Percentiles rank a stretch among this genome's conserved stretches.
These are phyloP conservation scores for Mystacornis crossleyi DNA, from an alignment of 2,113 vertebrate species.

Conservation along the genomic window DNA sequence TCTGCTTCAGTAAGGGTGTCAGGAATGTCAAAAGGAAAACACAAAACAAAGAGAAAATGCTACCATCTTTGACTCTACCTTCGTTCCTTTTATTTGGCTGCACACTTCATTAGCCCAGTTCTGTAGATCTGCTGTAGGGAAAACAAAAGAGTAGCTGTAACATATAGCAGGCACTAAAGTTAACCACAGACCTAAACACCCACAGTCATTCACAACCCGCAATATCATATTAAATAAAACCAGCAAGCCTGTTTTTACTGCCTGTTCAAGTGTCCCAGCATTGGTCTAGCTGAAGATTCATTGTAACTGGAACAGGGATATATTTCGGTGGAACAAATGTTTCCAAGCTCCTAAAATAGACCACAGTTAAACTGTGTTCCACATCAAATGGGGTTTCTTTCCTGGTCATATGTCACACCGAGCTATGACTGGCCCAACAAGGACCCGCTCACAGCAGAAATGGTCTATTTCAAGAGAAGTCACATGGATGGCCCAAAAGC, in stretches of 20 bases:
- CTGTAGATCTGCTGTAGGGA: conserved; percentile 74
- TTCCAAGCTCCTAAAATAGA: conserved; percentile 64
- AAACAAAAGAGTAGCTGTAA: conserved; percentile 26
- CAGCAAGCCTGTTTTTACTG: conserved; percentile 18
- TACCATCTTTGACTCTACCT: conserved; percentile 61
- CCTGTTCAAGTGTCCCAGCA: neutral
- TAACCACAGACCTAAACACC: conserved; percentile 29
- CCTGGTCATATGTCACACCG: conserved; percentile 62
- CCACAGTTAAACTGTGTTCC: conserved; percentile 34
- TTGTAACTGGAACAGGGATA: conserved; percentile 28
- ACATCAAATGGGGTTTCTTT: conserved; percentile 67
- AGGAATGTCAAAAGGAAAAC: neutral
- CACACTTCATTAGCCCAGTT: conserved; percentile 76
- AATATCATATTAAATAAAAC: conserved; percentile 9
- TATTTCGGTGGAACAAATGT: conserved; percentile 61
- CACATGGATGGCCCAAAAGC: conserved; percentile 53
- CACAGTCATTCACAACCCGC: neutral
- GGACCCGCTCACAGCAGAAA: neutral
- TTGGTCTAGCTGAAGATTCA: neutral
- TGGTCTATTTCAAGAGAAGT: conserved; percentile 46
- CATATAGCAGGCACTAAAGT: neutral
- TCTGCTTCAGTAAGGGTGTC: neutral
- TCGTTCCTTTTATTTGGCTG: conserved; percentile 68
- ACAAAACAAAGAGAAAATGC: neutral
- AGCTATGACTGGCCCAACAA: conserved; percentile 52